Evolutionary conservation across 1,140 invertebrate species (phyloP), one percentile per base, ranked within the genome.

Genomic region (Drosophila tristis): DNA sequence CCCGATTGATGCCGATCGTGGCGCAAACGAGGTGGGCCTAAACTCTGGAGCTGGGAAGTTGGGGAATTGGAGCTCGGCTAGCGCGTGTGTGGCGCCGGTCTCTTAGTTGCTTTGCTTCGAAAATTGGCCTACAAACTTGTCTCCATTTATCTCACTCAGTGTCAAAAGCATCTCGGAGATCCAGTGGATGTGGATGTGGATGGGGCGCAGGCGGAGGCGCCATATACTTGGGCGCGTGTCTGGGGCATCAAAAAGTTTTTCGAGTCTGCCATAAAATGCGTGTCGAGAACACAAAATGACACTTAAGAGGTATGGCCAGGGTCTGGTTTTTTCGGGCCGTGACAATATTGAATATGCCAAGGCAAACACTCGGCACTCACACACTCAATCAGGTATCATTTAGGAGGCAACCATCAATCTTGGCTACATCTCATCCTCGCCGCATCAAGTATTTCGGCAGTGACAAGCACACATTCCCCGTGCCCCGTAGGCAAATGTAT

Each of bases 101-200:
- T 70, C 58, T 54, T 78, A 81, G 80, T 71, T 67, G 43, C 62
- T 78, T 82, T 86, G 72, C 74, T 82, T 78, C 74, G 84, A 74
- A 87, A 87, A 87, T 87, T 87, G 82, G 82, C 82, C 82, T 87
- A 89, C 78, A 87, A 87, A 87, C 82, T 87, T 87, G 82, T 87
- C 84, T 73, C 78, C 84, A 87, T 87, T 87, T 87, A 87, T 87
- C 82, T 82, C 84, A 87, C 82, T 87, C 82, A 86, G 70, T 78
- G 82, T 87, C 82, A 87, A 66, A 65, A 57, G 65, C 81, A 86
- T 68, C 50, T 56, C 45, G 16, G 48, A 23, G 42, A 15, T 35
- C 31, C 9, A 35, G 31, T 11, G 15, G 54, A 20, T 7, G 53
- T 20, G 20, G 20, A 20, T 20, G 20, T 16, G 16, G 16, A n/a